Percentiles rank a stretch among this genome's conserved stretches.
Evolutionary conservation across 2,113 vertebrate genomes (phyloP).

Genomic region (Canis aureus): DNA sequence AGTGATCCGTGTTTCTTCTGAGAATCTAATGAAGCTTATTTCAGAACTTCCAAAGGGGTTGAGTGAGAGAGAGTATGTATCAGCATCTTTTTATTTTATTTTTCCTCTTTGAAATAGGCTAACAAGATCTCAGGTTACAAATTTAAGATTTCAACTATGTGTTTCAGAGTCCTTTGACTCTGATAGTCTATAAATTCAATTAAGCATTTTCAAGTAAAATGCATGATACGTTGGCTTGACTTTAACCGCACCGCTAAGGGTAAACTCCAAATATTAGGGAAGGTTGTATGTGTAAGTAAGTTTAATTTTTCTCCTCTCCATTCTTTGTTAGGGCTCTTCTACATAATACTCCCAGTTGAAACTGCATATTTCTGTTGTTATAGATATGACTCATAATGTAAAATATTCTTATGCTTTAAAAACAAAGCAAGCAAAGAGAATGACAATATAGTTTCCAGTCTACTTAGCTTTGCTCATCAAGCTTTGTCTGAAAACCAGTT

Average conservation of each 20-base stretch:
- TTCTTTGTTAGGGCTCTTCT: neutral
- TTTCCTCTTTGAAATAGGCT: neutral
- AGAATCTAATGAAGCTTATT: neutral
- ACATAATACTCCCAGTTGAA: slow-evolving; percentile 46
- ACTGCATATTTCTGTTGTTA: neutral
- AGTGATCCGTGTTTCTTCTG: neutral
- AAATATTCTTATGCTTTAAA: slow-evolving; percentile 1
- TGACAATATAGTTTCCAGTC: neutral
- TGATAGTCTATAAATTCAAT: neutral
- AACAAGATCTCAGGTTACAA: neutral
- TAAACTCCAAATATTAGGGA: slow-evolving; percentile 17
- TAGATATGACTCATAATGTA: slow-evolving; percentile 38
- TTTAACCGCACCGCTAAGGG: neutral
- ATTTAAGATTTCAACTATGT: neutral
- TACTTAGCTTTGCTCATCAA: slow-evolving; percentile 59
- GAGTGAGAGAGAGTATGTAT: neutral
- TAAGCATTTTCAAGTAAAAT: neutral
- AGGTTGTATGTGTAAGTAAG: neutral
- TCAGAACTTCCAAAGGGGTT: neutral
- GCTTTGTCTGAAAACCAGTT: slow-evolving; percentile 59
- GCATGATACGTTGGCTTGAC: neutral
- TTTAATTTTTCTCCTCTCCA: neutral
- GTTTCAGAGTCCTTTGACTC: neutral
- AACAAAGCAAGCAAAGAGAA: slow-evolving; percentile 43
- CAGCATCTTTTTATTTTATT: neutral